phyloP scores from a whole-genome alignment of 2,113 vertebrate species.

The Rhynchomys soricoides region DNA sequence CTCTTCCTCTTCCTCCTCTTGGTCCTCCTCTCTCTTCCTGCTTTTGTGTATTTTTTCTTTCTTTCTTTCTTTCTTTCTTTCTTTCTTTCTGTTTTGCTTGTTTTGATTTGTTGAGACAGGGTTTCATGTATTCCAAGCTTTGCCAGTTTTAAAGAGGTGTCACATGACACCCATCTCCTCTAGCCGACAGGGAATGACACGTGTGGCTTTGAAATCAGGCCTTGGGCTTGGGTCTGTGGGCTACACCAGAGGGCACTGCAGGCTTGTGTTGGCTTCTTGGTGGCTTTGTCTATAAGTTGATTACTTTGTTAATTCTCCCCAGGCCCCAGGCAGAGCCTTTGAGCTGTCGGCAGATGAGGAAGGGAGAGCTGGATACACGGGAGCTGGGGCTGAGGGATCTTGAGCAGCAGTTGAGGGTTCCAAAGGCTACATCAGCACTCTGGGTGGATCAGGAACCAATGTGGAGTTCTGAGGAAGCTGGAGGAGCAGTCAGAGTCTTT shows the following conservation, averaged over 20 bases:
- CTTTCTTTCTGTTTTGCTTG: background rate
- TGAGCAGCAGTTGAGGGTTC: background rate
- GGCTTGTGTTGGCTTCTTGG: background rate
- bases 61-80: background rate
- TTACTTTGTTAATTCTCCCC: background rate
- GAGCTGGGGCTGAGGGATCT: background rate
- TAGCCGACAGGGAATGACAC: background rate
- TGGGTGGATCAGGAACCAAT: background rate
- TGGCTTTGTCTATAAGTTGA: background rate
- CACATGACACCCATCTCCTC: background rate
- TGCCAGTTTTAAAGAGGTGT: background rate
- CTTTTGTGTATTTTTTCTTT: background rate
- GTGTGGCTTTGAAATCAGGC: background rate
- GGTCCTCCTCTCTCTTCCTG: background rate
- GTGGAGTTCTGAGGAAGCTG: background rate
- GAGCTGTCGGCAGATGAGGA: background rate
- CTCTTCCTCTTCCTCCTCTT: background rate
- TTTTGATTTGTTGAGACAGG: background rate
- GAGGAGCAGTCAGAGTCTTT: background rate
- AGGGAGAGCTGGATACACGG: background rate
- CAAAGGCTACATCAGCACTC: background rate
- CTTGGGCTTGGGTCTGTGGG: background rate
- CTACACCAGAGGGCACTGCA: background rate
- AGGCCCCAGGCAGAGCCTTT: background rate
- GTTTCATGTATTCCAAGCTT: background rate